phyloP scores from a whole-genome alignment of 1,140 invertebrate species.

The Aricia agestis region DNA sequence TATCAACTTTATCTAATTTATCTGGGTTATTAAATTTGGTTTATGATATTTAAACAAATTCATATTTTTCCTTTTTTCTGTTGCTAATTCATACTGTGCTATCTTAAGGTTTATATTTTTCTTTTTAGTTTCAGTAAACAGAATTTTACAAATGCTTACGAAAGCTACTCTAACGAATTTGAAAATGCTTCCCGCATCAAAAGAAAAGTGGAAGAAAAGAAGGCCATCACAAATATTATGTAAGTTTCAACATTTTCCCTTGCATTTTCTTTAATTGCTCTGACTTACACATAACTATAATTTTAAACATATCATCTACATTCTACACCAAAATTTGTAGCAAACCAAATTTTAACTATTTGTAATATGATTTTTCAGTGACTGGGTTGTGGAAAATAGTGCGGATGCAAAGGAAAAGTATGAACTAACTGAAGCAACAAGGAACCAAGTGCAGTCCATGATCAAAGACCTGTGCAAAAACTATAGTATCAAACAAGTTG shows the following conservation, averaged over 20 bases:
- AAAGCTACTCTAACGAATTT: conserved; percentile 59
- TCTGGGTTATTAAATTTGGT: too few species aligned
- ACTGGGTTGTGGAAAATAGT: conserved; percentile 64
- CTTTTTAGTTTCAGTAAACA: conserved; percentile 6
- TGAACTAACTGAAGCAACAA: conserved; percentile 55
- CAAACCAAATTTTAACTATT: not conserved
- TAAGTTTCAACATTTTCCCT: conserved; percentile 31
- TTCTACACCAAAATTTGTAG: too few species aligned
- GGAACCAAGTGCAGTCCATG: conserved; percentile 57
- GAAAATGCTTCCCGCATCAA: conserved; percentile 55
- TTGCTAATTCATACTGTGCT: not conserved
- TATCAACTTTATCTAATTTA: too few species aligned
- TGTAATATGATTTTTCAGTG: conserved; percentile 36
- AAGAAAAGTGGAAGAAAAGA: conserved; percentile 61
- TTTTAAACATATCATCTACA: conserved; percentile 2
- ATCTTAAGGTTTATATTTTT: conserved; percentile 13
- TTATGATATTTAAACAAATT: too few species aligned
- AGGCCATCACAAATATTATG: conserved; percentile 55
- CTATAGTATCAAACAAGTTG: conserved; percentile 73
- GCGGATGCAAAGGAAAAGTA: conserved; percentile 54
- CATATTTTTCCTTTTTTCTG: too few species aligned
- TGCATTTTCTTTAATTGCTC: too few species aligned
- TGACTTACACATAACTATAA: too few species aligned
- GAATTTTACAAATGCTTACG: conserved; percentile 54
- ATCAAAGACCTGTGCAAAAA: conserved; percentile 54